Base-by-base conservation (phyloP, 2,113 vertebrate species). In the Spilogale gracilis region DNA sequence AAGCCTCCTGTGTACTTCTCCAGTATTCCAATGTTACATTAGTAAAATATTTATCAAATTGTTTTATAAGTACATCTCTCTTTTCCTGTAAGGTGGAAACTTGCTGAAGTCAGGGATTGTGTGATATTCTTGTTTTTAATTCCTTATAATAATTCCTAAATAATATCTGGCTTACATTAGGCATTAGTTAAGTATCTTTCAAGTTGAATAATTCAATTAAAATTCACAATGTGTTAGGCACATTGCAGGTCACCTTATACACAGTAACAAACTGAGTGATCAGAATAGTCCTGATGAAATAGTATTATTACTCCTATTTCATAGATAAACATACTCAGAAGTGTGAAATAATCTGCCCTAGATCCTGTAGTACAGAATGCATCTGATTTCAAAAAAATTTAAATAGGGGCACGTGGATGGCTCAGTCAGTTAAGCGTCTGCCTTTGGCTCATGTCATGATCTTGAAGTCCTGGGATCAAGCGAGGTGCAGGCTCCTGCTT, bases 361-460 rank as follows among this genome's bases (percentile, higher is more conserved):
- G 67, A n/a, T 69, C 67, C 32, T 2, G 32, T 3, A 76, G 38
- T 30, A 73, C 5, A n/a, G 74, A 86, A 71, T 94, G 45, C 8
- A 30, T 32, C 54, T 95, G 58, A 89, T 56, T 86, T 90, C 18
- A 76, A 93, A 45, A 45, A 67, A 84, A 79, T 89, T 92, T 88
- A 82, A 80, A 52, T 76, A 63, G 30, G 63, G 30, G 6, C 6
- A 3, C 30, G 30, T 67, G 30, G 27, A 30, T 67, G 30, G 63
- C 27, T 67, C 30, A 32, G 30, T 67, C 63, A 16, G 63, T 67
- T 32, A 67, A 67, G 13, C 30, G 14, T 32, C 14, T 67, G 30
- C 30, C 30, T 67, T 67, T 6, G 6, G 63, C 30, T 32, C 30
- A 32, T 13, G 63, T 67, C 63, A 67, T 32, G 6, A 32, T 67